Evolutionary conservation across 2,888 invertebrate genomes (phyloP).

Genomic region (Scrobipalpa costella): DNA sequence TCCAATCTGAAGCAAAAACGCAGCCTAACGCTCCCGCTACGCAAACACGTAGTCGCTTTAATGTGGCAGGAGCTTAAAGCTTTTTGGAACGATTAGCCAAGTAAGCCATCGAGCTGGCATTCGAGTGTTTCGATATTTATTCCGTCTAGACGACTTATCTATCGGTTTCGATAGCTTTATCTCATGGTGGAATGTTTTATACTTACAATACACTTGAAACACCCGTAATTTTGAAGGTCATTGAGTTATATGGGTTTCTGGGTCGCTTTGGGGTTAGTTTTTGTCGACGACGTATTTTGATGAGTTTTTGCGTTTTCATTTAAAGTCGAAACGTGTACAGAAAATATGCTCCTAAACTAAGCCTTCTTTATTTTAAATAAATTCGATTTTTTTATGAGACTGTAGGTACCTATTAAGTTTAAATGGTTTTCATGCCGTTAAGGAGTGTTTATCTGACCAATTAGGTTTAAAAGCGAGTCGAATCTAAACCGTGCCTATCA

Average conservation of each 20-base stretch:
- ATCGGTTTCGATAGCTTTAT: conserved; percentile 67
- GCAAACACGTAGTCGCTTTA: neutral
- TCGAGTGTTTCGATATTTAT: conserved; percentile 76
- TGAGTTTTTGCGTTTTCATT: neutral
- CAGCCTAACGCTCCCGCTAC: too few species aligned
- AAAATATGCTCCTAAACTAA: neutral
- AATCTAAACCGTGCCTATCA: conserved; percentile 20
- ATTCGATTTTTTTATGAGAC: neutral
- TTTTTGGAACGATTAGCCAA: conserved; percentile 71
- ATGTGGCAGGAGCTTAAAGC: neutral
- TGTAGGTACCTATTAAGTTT: neutral
- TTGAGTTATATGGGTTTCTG: conserved; percentile 19
- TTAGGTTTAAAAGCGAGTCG: conserved; percentile 21
- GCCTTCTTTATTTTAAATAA: neutral
- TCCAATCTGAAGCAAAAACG: too few species aligned
- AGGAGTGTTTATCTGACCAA: conserved; percentile 16
- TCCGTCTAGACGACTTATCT: conserved; percentile 77
- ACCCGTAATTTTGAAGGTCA: conserved; percentile 28
- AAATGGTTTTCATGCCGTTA: neutral
- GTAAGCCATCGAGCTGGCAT: conserved; percentile 76
- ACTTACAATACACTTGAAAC: conserved; percentile 61
- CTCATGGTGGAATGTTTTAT: conserved; percentile 70
- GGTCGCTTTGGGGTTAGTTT: conserved; percentile 12
- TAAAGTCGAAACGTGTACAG: neutral
- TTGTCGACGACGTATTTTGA: neutral